These are phyloP conservation scores for Mycteria americana DNA, from an alignment of 2,797 vertebrate genomes.

Conservation along the genomic window DNA sequence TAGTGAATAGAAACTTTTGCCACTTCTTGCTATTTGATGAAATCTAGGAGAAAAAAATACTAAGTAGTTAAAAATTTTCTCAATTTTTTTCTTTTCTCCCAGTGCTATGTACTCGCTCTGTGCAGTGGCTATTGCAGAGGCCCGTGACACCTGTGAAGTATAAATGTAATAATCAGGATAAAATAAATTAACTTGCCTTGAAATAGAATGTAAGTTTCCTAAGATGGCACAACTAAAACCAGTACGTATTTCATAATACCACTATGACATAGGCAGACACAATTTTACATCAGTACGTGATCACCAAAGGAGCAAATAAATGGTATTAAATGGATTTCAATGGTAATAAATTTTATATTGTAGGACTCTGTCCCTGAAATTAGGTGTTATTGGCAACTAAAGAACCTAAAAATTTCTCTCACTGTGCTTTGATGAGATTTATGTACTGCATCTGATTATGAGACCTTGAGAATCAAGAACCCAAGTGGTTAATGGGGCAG, in stretches of 20 bases:
- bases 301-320: not conserved
- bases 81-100: not conserved
- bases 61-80: not conserved
- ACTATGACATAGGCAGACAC: not conserved
- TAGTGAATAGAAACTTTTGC: not conserved
- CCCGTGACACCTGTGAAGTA: not conserved
- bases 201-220: not conserved
- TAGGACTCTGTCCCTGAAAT: not conserved
- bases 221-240: not conserved
- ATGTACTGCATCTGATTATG: not conserved
- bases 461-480: not conserved
- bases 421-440: not conserved
- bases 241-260: not conserved
- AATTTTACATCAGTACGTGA: not conserved
- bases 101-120: not conserved
- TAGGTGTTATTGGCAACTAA: not conserved
- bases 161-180: not conserved
- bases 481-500: not conserved
- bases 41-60: not conserved
- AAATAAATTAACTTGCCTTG: not conserved
- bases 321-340: not conserved
- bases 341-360: not conserved
- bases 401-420: not conserved
- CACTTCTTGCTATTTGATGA: not conserved
- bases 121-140: not conserved